Evolutionary conservation across 1,140 invertebrate species (phyloP).

Genomic region (Bombus pascuorum): DNA sequence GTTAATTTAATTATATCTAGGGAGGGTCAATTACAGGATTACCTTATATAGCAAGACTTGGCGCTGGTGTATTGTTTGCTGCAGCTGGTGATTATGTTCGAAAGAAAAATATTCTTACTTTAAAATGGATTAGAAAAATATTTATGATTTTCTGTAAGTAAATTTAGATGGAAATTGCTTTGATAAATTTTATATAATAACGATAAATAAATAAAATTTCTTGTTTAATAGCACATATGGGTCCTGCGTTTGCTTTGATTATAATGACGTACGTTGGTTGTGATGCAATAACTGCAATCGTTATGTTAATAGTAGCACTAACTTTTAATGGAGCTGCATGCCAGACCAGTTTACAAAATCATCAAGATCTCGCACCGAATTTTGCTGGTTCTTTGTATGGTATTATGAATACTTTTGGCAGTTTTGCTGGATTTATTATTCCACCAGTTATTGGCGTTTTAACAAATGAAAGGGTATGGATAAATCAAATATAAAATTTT

Average conservation of each 20-base stretch:
- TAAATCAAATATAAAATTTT: slow-evolving; percentile 6
- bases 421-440: slow-evolving; percentile 89
- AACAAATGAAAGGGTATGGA: slow-evolving; percentile 85
- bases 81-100: slow-evolving; percentile 86
- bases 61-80: slow-evolving; percentile 87
- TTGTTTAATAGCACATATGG: slow-evolving; percentile 85
- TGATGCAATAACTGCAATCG: slow-evolving; percentile 84
- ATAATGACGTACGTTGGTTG: slow-evolving; percentile 87
- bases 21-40: slow-evolving; percentile 88
- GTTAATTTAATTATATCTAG: slow-evolving; percentile 68
- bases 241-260: slow-evolving; percentile 87
- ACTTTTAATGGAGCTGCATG: slow-evolving; percentile 92
- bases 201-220: not conserved
- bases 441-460: slow-evolving; percentile 87
- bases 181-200: not conserved
- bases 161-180: slow-evolving; percentile 14
- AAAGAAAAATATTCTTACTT: slow-evolving; percentile 83
- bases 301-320: slow-evolving; percentile 88
- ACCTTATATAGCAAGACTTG: slow-evolving; percentile 86
- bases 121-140: slow-evolving; percentile 87
- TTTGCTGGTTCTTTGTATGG: slow-evolving; percentile 90
- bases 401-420: slow-evolving; percentile 88
- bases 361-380: slow-evolving; percentile 92
- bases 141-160: slow-evolving; percentile 88
- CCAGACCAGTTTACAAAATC: slow-evolving; percentile 91